Base-by-base conservation (phyloP, 1,140 invertebrate genomes). In the Prorops nasuta region DNA sequence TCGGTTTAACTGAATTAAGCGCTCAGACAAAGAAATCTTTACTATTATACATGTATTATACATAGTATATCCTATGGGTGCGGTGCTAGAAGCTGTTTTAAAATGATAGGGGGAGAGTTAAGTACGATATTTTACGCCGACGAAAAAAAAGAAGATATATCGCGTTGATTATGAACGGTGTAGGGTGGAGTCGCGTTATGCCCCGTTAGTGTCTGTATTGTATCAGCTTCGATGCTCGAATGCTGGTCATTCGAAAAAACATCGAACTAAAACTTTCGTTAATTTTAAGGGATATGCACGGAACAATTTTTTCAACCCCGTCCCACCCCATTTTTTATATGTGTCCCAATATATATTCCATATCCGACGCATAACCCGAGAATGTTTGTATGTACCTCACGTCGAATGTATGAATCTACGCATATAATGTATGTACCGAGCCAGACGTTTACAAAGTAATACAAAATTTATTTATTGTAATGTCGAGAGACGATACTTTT, bases 391-490 rank as follows among this genome's bases (percentile, higher is more conserved):
- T 56, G 60, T 63, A 62, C 40, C 58, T 54, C 59, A 51, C 51
- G 31, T 56, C 46, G 42, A 54, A 45, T 56, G 50, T 63, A 58
- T 51, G 51, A 55, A 51, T 49, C 35, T 44, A 56, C 46, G 40
- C 45, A 28, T 28, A 6, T 52, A 44, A 35, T 63, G 51, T 57
- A 58, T 62, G 53, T 58, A 64, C 56, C 59, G 59, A 62, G 59
- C 54, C 59, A 62, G 51, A 58, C 49, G 36, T 54, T 65, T 63
- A 55, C 55, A 64, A 46, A 43, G 38, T 60, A 64, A 64, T 58
- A 60, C 54, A 58, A 50, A 58, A 55, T 62, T 66, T 62, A 64
- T 66, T 66, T 64, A 64, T 66, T 64, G 59, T 64, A 51, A 60
- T 31, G 17, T 31, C 24, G 22, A 38, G 19, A 34, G 37, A 51